These are phyloP conservation scores for Drosophila paracracens DNA, from an alignment of 2,888 invertebrate genomes.

Conservation along the genomic window DNA sequence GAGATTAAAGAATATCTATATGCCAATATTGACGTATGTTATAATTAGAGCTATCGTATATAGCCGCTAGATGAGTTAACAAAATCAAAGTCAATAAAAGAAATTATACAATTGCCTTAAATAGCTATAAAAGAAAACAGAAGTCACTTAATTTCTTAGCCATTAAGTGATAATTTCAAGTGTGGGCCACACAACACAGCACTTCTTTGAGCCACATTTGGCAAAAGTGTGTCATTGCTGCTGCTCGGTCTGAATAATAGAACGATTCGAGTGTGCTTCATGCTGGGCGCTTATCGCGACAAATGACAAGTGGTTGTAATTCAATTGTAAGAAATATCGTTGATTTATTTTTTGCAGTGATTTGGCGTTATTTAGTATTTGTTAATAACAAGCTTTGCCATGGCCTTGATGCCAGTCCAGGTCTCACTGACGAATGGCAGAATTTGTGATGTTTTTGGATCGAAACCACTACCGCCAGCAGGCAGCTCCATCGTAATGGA, in stretches of 20 bases:
- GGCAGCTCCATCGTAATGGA: slow-evolving; percentile 89
- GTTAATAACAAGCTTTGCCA: slow-evolving; percentile 77
- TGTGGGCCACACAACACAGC: slow-evolving; percentile 28
- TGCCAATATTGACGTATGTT: background rate
- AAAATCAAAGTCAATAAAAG: background rate
- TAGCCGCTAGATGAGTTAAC: background rate
- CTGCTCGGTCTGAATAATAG: slow-evolving; percentile 2
- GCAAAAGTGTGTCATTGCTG: slow-evolving; percentile 32
- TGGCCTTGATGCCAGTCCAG: slow-evolving; percentile 85
- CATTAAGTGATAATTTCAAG: slow-evolving; percentile 28
- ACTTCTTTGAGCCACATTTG: slow-evolving; percentile 19
- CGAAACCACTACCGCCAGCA: slow-evolving; percentile 87
- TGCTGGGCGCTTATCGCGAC: slow-evolving; percentile 30
- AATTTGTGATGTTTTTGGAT: slow-evolving; percentile 87
- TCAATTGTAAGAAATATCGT: slow-evolving; percentile 38
- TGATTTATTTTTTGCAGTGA: slow-evolving; percentile 56
- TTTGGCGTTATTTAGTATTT: slow-evolving; percentile 48
- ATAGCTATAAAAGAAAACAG: background rate
- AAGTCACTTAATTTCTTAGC: slow-evolving; percentile 1
- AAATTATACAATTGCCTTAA: background rate
- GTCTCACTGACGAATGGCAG: slow-evolving; percentile 87
- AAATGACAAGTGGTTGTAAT: slow-evolving; percentile 3
- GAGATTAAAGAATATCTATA: background rate
- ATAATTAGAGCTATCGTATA: background rate
- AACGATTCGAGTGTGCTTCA: slow-evolving; percentile 15